Evolutionary conservation across 1,140 invertebrate genomes (phyloP).

Genomic region (Camponotus floridanus): DNA sequence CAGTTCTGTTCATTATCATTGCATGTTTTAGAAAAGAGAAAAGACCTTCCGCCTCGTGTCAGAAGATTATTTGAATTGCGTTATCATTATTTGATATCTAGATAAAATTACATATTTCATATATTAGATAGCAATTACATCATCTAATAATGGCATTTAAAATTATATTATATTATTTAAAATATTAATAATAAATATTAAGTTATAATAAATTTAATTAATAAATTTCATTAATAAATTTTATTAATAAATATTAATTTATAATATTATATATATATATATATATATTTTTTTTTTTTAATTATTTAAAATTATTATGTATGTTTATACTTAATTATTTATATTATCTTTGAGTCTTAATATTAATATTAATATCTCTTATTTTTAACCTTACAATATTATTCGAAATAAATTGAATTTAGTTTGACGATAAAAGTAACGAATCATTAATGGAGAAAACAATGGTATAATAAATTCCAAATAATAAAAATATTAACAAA

Average conservation of each 20-base stretch:
- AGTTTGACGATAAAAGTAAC: no score
- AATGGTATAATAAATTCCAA: slow-evolving; percentile 11
- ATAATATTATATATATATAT: no score
- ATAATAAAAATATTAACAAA: neutral
- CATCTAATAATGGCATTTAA: neutral
- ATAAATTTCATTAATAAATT: no score
- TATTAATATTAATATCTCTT: no score
- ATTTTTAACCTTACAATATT: neutral
- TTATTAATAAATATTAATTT: no score
- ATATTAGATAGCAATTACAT: neutral
- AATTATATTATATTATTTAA: neutral
- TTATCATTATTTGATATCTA: neutral
- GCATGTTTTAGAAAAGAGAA: neutral
- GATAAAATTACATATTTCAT: neutral
- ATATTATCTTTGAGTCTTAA: no score
- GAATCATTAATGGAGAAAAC: no score
- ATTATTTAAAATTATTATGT: neutral
- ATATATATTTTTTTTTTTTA: no score
- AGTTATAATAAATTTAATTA: no score
- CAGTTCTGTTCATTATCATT: slow-evolving; percentile 38
- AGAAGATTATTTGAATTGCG: neutral
- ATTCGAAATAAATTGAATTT: neutral
- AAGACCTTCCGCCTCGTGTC: neutral
- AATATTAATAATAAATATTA: no score
- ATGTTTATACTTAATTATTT: no score